Conservation (phyloP, 2,113 vertebrate species). For the Prochilodus magdalenae region DNA sequence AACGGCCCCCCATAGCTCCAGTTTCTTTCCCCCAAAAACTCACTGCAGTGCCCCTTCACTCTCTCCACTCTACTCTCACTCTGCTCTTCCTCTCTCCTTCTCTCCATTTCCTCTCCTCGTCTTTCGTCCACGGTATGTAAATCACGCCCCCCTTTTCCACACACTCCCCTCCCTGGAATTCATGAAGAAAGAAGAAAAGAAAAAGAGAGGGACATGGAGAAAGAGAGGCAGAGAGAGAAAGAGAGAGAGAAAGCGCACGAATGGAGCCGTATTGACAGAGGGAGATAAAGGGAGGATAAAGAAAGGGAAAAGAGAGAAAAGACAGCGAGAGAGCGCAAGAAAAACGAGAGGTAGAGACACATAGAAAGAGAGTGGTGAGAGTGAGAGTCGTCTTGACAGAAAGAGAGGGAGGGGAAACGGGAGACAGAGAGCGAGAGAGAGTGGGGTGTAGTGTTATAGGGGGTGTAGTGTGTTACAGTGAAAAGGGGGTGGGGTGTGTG, state of each 20-base stretch:
- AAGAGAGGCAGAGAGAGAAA: constrained; percentile 42
- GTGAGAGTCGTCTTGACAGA: constrained; percentile 11
- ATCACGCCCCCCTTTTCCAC: constrained; percentile 68
- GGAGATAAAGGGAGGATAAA: not conserved
- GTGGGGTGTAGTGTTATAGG: constrained; percentile 1
- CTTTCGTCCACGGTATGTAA: constrained; percentile 65
- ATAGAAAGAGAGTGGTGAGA: constrained; percentile 44
- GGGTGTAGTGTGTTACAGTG: constrained; percentile 9
- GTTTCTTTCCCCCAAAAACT: constrained; percentile 46
- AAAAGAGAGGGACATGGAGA: constrained; percentile 53
- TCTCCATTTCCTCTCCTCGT: constrained; percentile 42
- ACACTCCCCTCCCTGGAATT: constrained; percentile 71
- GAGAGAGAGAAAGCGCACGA: constrained; percentile 26
- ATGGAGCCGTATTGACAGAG: constrained; percentile 74
- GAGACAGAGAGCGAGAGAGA: not conserved
- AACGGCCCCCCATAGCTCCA: not conserved
- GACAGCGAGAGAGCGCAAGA: constrained; percentile 15
- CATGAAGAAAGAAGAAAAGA: constrained; percentile 65
- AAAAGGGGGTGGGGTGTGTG: constrained; percentile 21
- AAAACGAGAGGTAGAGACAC: not conserved
- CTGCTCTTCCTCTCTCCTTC: not conserved
- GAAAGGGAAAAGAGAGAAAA: constrained; percentile 24
- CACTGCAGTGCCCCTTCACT: not conserved
- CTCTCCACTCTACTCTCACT: not conserved
- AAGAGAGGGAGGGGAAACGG: constrained; percentile 1